Conservation (phyloP, 2,113 vertebrate genomes). For the Donacobius atricapilla region DNA sequence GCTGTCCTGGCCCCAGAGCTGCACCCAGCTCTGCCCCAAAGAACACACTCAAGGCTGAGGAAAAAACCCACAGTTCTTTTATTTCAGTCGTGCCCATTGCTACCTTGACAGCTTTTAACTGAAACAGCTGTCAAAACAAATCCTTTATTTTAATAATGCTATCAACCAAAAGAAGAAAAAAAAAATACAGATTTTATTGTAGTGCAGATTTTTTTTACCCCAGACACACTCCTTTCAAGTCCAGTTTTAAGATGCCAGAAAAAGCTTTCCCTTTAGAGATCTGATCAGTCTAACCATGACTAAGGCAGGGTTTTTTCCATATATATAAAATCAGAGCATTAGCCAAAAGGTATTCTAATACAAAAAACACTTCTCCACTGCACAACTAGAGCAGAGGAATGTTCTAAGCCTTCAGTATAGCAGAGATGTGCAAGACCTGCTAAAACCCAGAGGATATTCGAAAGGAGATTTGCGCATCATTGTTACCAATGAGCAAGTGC, state of each 20-base stretch:
- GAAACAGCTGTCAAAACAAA: not conserved
- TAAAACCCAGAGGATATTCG: conserved; percentile 14
- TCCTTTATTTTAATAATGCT: not conserved
- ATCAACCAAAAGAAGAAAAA: not conserved
- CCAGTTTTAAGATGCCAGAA: not conserved
- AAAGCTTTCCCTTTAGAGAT: not conserved
- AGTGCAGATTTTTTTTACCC: not conserved
- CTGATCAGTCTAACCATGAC: not conserved
- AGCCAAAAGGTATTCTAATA: conserved; percentile 19
- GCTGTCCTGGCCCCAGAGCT: not conserved
- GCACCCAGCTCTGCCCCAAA: not conserved
- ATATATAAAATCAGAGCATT: not conserved
- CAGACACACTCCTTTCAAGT: not conserved
- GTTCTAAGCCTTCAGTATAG: not conserved
- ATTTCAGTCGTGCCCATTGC: accelerated
- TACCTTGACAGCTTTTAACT: not conserved
- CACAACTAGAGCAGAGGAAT: not conserved
- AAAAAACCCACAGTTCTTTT: not conserved
- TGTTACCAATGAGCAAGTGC: not conserved
- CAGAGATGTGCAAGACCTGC: conserved; percentile 14
- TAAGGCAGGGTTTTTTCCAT: not conserved
- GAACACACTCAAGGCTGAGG: not conserved
- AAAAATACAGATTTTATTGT: not conserved
- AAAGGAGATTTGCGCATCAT: not conserved
- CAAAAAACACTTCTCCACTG: not conserved